phyloP scores from a whole-genome alignment of 2,888 invertebrate genomes.

The Stenodema calcarata region DNA sequence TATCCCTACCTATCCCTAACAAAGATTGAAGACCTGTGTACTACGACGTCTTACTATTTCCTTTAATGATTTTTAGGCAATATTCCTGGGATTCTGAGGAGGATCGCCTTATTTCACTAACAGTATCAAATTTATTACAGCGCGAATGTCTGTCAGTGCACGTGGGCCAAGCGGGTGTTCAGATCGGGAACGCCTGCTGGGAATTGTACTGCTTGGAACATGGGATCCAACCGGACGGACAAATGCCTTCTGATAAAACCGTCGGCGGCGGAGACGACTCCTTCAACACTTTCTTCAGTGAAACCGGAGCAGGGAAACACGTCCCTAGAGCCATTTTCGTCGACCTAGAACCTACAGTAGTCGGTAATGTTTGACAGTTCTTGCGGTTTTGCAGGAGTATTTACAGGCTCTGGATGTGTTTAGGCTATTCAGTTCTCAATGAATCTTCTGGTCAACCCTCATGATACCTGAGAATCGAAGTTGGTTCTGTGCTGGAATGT shows the following conservation, averaged over 20 bases:
- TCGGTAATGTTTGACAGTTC: slow-evolving; percentile 62
- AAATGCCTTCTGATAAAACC: slow-evolving; percentile 85
- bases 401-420: too few relatives aligned
- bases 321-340: slow-evolving; percentile 69
- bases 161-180: slow-evolving; percentile 27
- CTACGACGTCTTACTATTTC: too few relatives aligned
- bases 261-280: slow-evolving; percentile 67
- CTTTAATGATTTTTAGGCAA: too few relatives aligned
- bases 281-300: slow-evolving; percentile 65
- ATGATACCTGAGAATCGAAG: too few relatives aligned
- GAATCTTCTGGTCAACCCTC: too few relatives aligned
- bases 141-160: slow-evolving; percentile 38
- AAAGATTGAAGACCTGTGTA: too few relatives aligned
- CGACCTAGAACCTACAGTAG: slow-evolving; percentile 70
- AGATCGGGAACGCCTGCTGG: slow-evolving; percentile 76
- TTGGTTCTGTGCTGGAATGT: too few relatives aligned
- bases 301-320: slow-evolving; percentile 69
- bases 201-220: slow-evolving; percentile 67
- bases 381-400: background rate
- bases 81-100: too few relatives aligned
- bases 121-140: background rate
- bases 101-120: background rate
- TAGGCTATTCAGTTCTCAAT: too few relatives aligned
- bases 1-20: too few relatives aligned
- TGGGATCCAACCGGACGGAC: slow-evolving; percentile 84